Conservation (phyloP, 2,113 vertebrate genomes). For the Turnix velox region DNA sequence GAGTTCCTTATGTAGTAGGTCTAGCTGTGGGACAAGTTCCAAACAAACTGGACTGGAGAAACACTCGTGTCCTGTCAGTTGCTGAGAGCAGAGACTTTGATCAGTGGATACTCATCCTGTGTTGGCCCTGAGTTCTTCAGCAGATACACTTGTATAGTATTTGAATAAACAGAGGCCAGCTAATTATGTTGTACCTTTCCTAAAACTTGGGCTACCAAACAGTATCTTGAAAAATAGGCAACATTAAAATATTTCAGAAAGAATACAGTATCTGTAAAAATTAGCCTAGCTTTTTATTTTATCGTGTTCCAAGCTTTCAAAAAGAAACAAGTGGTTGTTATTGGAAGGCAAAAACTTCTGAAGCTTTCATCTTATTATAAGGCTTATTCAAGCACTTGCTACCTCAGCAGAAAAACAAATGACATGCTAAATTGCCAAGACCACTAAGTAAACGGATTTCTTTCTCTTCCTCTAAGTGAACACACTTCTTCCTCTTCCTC, state of each 20-base stretch:
- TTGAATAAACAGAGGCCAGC: not conserved
- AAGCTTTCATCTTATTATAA: slow-evolving; percentile 29
- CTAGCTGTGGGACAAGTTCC: not conserved
- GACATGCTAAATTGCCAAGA: slow-evolving; percentile 5
- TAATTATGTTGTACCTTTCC: not conserved
- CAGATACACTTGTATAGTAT: not conserved
- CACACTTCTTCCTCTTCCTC: slow-evolving; percentile 44
- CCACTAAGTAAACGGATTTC: slow-evolving; percentile 27
- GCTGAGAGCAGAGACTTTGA: not conserved
- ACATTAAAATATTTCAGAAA: not conserved
- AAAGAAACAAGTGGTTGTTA: not conserved
- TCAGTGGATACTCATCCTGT: not conserved
- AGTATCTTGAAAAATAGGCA: not conserved
- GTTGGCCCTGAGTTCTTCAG: not conserved
- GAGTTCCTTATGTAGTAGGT: not conserved
- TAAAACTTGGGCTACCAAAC: not conserved
- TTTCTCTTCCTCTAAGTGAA: slow-evolving; percentile 57
- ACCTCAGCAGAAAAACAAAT: slow-evolving; percentile 54
- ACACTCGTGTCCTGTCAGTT: not conserved
- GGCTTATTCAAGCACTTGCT: slow-evolving; percentile 48
- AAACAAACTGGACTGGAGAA: not conserved
- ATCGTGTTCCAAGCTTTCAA: not conserved
- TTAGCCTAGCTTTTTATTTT: slow-evolving; percentile 11
- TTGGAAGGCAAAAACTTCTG: slow-evolving; percentile 23
- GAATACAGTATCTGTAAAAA: not conserved